Base-by-base conservation (phyloP, 2,797 vertebrate genomes). In the Sphenodon punctatus region DNA sequence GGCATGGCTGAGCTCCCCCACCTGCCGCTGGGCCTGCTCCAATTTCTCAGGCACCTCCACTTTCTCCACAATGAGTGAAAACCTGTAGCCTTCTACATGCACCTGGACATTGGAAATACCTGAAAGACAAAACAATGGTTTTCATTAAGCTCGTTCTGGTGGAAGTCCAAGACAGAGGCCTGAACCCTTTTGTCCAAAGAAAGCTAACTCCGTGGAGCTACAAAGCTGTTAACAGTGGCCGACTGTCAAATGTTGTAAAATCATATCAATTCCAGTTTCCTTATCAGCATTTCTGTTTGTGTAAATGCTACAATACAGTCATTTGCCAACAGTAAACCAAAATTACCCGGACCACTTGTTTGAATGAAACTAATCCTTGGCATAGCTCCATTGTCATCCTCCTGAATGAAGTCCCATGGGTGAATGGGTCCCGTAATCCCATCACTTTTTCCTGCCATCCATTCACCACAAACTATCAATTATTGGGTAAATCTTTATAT, bases 201-300 rank as follows among this genome's bases (percentile, higher is more conserved):
- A 85, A 93, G 70, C 73, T 27, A 22, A 91, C 66, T 45, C 48
- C 3, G 12, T 16, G 14, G 49, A 1, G 48, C 65, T 19, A 65
- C 15, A 80, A 41, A n/a, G 82, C 66, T 67, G 78, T 84, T 92
- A 88, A 87, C 0, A 1, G 17, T 66, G 75, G 68, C 65, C 30
- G 56, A 16, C 68, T 79, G 79, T 88, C 88, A 91, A 75, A 88
- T 16, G 68, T 67, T 82, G 36, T 70, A 78, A 83, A 90, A 90
- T 75, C 10, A 23, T 53, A 80, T 78, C 88, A 58, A 88, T 89
- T 83, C 72, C 88, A 56, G n/a, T 76, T 92, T 86, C 78, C 89
- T 76, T 79, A 58, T 81, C 34, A 16, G 60, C 39, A 51, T 67
- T n/a, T 20, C 7, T 11, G 5, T 42, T 12, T 60, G 51, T 0